A percentile compares a stretch with the other conserved stretches of the same genome.
Evolutionary conservation across 2,888 invertebrate genomes (phyloP).

Genomic region (Fragum sueziense): DNA sequence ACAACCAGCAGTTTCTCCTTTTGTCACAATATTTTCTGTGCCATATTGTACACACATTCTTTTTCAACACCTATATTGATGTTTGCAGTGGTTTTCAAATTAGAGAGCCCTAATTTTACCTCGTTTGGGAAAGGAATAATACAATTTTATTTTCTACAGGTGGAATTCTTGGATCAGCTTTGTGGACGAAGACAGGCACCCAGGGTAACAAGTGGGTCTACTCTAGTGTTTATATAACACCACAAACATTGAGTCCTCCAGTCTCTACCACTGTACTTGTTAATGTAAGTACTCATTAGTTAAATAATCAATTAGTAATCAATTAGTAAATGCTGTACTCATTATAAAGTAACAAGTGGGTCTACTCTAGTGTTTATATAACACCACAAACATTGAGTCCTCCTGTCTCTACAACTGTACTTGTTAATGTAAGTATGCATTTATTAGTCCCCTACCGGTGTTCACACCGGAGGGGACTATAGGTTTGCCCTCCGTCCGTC

Average conservation of each 20-base stretch:
- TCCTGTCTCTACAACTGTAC: conserved; percentile 31
- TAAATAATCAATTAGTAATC: not conserved
- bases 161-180: conserved; percentile 55
- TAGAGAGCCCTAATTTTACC: too few relatives aligned
- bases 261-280: conserved; percentile 34
- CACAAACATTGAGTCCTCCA: conserved; percentile 59
- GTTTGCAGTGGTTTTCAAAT: too few relatives aligned
- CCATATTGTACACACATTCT: too few relatives aligned
- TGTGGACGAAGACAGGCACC: conserved; percentile 71
- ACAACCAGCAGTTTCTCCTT: too few relatives aligned
- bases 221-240: conserved; percentile 65
- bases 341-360: conserved; percentile 75
- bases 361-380: conserved; percentile 63
- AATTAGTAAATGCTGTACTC: too few relatives aligned
- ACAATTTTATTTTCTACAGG: not conserved
- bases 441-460: too few relatives aligned
- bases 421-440: conserved; percentile 41
- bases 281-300: conserved; percentile 33
- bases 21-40: too few relatives aligned
- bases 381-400: conserved; percentile 62
- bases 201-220: conserved; percentile 75
- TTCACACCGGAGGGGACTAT: too few relatives aligned
- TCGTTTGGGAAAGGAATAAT: too few relatives aligned
- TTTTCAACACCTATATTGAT: too few relatives aligned
- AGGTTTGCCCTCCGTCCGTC: too few relatives aligned